A percentile compares a stretch with the other conserved stretches of the same genome.
Evolutionary conservation across 2,888 invertebrate genomes (phyloP).

Genomic region (Rhorus exstirpatorius): DNA sequence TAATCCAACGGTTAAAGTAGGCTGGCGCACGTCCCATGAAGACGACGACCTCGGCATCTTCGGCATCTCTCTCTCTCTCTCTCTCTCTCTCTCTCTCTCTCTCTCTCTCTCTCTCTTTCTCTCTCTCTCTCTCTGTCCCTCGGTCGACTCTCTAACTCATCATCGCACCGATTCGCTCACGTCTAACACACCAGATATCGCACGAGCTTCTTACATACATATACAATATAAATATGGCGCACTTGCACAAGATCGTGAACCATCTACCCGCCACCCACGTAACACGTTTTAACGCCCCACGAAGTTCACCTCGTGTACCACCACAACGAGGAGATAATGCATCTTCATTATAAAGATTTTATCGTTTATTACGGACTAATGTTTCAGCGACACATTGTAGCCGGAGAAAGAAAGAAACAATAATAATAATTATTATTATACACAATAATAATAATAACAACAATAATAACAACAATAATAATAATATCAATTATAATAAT

Average conservation of each 20-base stretch:
- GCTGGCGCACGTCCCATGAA: conserved; percentile 20
- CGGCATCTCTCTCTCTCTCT: neutral
- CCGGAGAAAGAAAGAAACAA: conserved; percentile 1
- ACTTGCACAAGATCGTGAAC: conserved; percentile 41
- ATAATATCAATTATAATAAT: no score
- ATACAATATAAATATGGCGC: conserved; percentile 25
- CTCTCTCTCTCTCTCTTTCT: neutral
- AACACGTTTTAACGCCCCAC: conserved; percentile 42
- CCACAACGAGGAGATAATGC: conserved; percentile 65
- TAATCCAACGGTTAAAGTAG: conserved; percentile 56
- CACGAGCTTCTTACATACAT: neutral
- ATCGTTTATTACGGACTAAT: conserved; percentile 47
- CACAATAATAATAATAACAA: neutral
- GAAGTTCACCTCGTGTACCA: conserved; percentile 20
- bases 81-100: conserved; percentile 3
- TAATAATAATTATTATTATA: neutral
- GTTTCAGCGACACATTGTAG: conserved; percentile 1
- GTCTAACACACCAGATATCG: conserved; percentile 20
- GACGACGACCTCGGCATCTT: conserved; percentile 42
- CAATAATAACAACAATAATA: no score
- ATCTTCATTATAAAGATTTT: conserved; percentile 58
- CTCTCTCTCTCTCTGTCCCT: neutral
- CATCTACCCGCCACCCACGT: neutral
- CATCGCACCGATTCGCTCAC: conserved; percentile 49
- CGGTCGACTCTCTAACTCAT: conserved; percentile 30